Evolutionary conservation across 2,113 vertebrate genomes (phyloP).

Genomic region (Nothoprocta perdicaria): DNA sequence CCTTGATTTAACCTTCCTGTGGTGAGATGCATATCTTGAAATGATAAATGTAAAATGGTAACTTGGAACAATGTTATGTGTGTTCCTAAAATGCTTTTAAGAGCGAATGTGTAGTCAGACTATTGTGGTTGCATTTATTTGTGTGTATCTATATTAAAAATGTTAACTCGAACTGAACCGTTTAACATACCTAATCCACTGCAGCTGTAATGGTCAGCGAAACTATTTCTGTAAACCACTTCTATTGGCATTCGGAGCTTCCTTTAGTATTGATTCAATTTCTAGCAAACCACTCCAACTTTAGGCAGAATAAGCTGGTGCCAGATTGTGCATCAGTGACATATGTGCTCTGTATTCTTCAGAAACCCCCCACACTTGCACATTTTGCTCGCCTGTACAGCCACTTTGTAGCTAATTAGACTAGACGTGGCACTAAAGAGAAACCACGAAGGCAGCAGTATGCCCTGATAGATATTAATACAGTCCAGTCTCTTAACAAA

Average conservation of each 20-base stretch:
- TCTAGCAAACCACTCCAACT: conserved; percentile 24
- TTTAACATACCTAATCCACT: conserved; percentile 70
- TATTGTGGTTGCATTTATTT: conserved; percentile 52
- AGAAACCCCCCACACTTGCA: conserved; percentile 44
- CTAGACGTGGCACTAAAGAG: conserved; percentile 62
- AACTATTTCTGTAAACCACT: conserved; percentile 70
- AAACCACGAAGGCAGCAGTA: conserved; percentile 72
- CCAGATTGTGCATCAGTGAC: conserved; percentile 63
- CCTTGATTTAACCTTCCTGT: not conserved
- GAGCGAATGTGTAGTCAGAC: conserved; percentile 51
- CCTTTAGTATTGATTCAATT: conserved; percentile 61
- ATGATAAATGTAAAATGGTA: not conserved
- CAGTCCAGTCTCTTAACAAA: conserved; percentile 74
- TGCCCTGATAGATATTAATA: conserved; percentile 58
- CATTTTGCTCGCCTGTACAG: conserved; percentile 32
- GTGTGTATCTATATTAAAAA: conserved; percentile 48
- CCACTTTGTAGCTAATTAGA: conserved; percentile 75
- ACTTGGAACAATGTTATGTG: not conserved
- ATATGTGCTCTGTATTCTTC: conserved; percentile 45
- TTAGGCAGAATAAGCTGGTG: conserved; percentile 48
- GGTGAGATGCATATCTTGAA: not conserved
- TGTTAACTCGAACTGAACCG: conserved; percentile 49
- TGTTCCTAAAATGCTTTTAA: conserved; percentile 50
- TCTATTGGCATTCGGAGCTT: conserved; percentile 62
- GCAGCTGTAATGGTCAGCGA: conserved; percentile 72